A percentile compares a stretch with the other conserved stretches of the same genome.
Conservation (phyloP, 2,888 invertebrate species). For the Phortica okadai region DNA sequence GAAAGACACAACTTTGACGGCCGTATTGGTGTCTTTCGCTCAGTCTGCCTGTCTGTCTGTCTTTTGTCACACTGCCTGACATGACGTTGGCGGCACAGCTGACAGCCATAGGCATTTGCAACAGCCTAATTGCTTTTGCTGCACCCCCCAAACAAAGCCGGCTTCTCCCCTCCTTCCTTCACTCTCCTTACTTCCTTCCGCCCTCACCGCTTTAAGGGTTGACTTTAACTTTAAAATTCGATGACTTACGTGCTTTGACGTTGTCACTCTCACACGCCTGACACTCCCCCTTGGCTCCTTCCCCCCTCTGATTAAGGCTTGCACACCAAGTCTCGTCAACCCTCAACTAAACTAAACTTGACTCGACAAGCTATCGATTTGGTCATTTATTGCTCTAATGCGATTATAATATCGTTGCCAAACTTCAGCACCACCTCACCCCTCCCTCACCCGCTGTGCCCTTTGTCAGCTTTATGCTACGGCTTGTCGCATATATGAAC, state of each 20-base stretch:
- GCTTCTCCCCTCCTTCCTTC: conserved; percentile 14
- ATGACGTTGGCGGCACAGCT: conserved; percentile 33
- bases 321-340: not conserved
- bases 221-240: conserved; percentile 51
- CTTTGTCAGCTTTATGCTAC: too few relatives aligned
- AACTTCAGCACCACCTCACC: not conserved
- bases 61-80: conserved; percentile 59
- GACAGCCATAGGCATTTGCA: not conserved
- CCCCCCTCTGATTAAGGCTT: not conserved
- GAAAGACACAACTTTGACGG: not conserved
- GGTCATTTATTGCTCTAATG: conserved; percentile 64
- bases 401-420: conserved; percentile 61
- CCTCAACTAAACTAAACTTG: not conserved
- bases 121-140: conserved; percentile 21
- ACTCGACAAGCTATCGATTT: conserved; percentile 58
- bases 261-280: not conserved
- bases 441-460: too few relatives aligned
- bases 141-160: conserved; percentile 36
- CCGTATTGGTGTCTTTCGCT: not conserved
- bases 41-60: conserved; percentile 34
- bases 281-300: not conserved
- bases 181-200: not conserved
- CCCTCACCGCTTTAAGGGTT: conserved; percentile 52
- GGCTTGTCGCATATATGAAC: too few relatives aligned
- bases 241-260: conserved; percentile 7